phyloP scores from a whole-genome alignment of 2,797 vertebrate genomes.

The Enteromius anoplus region DNA sequence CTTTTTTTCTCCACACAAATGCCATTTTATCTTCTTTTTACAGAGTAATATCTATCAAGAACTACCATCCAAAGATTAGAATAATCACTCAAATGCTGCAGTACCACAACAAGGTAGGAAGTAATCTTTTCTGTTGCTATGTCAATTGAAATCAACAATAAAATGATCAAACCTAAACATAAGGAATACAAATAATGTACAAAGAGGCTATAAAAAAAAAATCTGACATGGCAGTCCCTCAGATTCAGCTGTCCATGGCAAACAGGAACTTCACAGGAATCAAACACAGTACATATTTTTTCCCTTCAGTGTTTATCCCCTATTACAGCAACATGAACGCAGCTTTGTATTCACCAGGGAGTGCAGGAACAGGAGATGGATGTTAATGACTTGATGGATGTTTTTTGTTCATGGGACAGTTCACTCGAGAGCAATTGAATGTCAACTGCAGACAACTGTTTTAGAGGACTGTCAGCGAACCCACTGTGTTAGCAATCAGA shows the following conservation, averaged over 20 bases:
- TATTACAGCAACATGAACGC: not conserved
- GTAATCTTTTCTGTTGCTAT: not conserved
- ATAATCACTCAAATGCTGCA: constrained; percentile 99
- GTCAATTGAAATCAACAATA: not conserved
- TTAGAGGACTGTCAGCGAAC: constrained; percentile 6
- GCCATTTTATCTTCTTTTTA: constrained; percentile 35
- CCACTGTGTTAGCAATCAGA: not conserved
- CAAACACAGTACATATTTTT: not conserved
- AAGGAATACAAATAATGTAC: not conserved
- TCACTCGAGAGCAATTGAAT: constrained; percentile 31
- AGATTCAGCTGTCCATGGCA: not conserved
- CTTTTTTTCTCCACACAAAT: not conserved
- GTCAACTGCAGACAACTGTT: constrained; percentile 22
- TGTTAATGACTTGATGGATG: constrained; percentile 30
- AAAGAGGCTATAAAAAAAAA: not conserved
- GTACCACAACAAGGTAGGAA: constrained; percentile 97
- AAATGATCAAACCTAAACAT: not conserved
- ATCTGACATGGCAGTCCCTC: not conserved
- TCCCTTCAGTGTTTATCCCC: not conserved
- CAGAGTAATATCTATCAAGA: constrained; percentile 99
- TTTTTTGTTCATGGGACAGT: constrained; percentile 36
- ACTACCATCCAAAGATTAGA: constrained; percentile 98
- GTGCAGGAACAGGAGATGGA: constrained; percentile 8
- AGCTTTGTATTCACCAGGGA: constrained; percentile 28
- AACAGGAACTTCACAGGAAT: not conserved